These are phyloP conservation scores for Micromys minutus DNA, from an alignment of 2,113 vertebrate species.

Conservation along the genomic window DNA sequence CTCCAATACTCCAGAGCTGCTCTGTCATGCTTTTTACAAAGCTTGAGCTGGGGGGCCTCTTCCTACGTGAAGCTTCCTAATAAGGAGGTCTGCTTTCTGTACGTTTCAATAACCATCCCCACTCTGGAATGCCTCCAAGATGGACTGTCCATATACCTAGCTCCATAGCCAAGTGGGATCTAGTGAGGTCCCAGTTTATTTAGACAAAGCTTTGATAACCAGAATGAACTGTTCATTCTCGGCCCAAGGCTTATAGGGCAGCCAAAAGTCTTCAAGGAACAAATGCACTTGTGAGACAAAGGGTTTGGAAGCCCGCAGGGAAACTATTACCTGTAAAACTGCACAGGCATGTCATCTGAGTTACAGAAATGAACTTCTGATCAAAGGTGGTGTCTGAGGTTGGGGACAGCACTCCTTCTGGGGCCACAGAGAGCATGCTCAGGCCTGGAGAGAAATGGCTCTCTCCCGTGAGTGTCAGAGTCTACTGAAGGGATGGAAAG, in stretches of 20 bases:
- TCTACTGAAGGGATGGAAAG: neutral
- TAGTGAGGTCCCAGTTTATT: constrained; percentile 89
- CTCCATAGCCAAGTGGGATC: constrained; percentile 81
- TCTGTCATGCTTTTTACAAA: constrained; percentile 28
- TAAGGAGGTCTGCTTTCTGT: constrained; percentile 71
- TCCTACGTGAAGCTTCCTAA: constrained; percentile 77
- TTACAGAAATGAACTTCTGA: neutral
- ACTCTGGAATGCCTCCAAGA: constrained; percentile 71
- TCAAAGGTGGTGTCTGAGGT: neutral
- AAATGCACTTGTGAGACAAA: constrained; percentile 81
- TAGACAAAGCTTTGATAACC: constrained; percentile 87
- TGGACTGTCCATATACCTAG: constrained; percentile 70
- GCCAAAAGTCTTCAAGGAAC: constrained; percentile 85
- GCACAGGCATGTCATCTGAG: neutral
- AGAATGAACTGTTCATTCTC: constrained; percentile 84
- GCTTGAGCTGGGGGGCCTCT: constrained; percentile 47
- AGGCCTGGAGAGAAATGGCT: neutral
- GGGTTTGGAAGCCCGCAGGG: constrained; percentile 81
- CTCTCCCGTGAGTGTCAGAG: neutral
- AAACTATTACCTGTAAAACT: constrained; percentile 67
- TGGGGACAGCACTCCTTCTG: neutral
- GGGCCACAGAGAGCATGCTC: neutral
- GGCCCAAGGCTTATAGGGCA: constrained; percentile 84
- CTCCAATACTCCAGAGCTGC: constrained; percentile 15
- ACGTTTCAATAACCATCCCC: constrained; percentile 61